A percentile compares a stretch with the other conserved stretches of the same genome.
Evolutionary conservation across 2,797 vertebrate genomes (phyloP).

Genomic region (Chloroceryle amazona): DNA sequence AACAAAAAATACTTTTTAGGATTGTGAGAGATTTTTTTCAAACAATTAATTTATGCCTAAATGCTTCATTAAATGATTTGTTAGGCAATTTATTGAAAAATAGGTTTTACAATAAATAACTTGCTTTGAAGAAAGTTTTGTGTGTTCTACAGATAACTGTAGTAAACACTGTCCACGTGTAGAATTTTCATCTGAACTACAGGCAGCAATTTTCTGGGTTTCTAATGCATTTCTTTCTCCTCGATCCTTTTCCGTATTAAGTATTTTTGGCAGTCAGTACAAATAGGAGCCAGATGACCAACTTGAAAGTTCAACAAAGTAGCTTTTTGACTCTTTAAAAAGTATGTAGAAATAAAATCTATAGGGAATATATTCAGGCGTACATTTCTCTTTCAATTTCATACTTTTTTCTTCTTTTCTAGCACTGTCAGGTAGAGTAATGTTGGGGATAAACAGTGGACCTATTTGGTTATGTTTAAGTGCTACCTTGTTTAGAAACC

Average conservation of each 20-base stretch:
- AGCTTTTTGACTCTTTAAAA: constrained; percentile 9
- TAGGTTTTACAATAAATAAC: not conserved
- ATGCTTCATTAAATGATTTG: not conserved
- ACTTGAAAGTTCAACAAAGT: not conserved
- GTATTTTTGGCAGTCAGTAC: constrained; percentile 27
- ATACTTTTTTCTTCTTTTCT: not conserved
- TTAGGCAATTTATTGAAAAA: not conserved
- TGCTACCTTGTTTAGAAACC: not conserved
- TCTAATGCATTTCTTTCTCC: not conserved
- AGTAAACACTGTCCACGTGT: not conserved
- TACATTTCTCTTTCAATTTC: not conserved
- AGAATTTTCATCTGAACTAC: not conserved
- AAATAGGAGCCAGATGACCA: constrained; percentile 62
- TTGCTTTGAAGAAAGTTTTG: not conserved
- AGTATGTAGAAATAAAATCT: not conserved
- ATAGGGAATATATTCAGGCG: not conserved
- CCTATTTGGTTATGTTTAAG: not conserved
- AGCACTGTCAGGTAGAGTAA: not conserved
- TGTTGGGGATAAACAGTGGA: not conserved
- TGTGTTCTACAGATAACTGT: not conserved
- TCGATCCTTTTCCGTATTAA: not conserved
- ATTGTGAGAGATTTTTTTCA: not conserved
- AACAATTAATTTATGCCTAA: not conserved
- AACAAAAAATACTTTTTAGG: not conserved
- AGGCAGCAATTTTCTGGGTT: constrained; percentile 19